A percentile compares a stretch with the other conserved stretches of the same genome.
These are phyloP conservation scores for Poecilobothrus nobilitatus DNA, from an alignment of 2,888 invertebrate genomes.

Conservation along the genomic window DNA sequence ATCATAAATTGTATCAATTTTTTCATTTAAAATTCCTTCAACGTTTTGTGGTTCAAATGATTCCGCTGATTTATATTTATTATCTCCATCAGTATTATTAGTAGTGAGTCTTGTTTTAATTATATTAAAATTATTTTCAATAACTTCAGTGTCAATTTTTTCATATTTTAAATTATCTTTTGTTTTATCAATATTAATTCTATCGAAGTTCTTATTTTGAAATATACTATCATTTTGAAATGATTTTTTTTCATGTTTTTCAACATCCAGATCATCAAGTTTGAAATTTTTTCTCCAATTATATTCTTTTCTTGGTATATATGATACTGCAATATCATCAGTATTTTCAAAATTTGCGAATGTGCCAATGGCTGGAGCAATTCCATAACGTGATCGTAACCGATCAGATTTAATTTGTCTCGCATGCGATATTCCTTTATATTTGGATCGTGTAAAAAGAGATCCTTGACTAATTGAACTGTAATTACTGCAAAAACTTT, in stretches of 20 bases:
- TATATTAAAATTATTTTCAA: not conserved
- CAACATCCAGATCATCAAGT: constrained; percentile 32
- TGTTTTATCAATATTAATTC: too few relatives aligned
- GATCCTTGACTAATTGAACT: constrained; percentile 27
- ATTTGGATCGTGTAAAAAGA: not conserved
- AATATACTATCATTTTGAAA: too few relatives aligned
- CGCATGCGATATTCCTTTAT: not conserved
- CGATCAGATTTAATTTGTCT: constrained; percentile 28
- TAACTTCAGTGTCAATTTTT: not conserved
- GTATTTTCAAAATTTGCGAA: constrained; percentile 24
- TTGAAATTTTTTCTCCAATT: constrained; percentile 43
- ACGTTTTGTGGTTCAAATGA: not conserved
- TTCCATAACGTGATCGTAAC: constrained; percentile 38
- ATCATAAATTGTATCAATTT: not conserved
- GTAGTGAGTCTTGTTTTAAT: too few relatives aligned
- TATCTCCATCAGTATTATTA: not conserved
- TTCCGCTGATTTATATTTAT: not conserved
- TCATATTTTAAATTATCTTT: too few relatives aligned
- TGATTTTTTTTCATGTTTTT: not conserved
- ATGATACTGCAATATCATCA: constrained; percentile 35
- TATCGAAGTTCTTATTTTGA: too few relatives aligned
- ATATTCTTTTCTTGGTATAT: constrained; percentile 39
- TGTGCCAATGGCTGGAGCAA: constrained; percentile 30
- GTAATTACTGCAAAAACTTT: constrained; percentile 27
- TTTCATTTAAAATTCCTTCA: not conserved